Base-by-base conservation (phyloP, 2,113 vertebrate species). In the Centrocercus urophasianus region DNA sequence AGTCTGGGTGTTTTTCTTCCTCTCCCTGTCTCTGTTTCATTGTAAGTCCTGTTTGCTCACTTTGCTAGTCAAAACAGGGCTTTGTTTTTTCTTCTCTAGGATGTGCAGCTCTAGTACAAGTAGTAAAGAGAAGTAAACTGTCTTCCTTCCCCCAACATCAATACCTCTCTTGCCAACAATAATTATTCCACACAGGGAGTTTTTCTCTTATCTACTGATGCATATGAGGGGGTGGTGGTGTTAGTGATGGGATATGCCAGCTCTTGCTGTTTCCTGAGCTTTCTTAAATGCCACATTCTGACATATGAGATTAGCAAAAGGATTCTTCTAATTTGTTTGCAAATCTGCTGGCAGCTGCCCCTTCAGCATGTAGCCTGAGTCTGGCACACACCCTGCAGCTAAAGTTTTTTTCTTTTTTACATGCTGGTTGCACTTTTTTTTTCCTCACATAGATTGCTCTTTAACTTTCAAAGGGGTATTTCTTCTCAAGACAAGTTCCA, bases 81-180 rank as follows among this genome's bases (percentile, higher is more conserved):
- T 91, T 91, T 95, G 50, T 93, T 96, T 96, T 96, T 96, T 66
- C 77, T 94, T 95, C 82, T 90, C 81, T 73, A 70, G 50, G 74
- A 74, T 63, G 56, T 91, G 74, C 83, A 86, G 76, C n/a, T 20
- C 38, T 93, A 93, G 61, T 42, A 25, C 50, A 76, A 89, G 74
- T 38, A 83, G 65, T 89, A 78, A 70, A 81, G 64, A 85, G 83
- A 87, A 69, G 59, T 45, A 88, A 89, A 74, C 85, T 89, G 60
- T 88, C 85, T 48, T 94, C 65, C 83, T 83, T 92, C 34, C 84
- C 84, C 50, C 86, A 92, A 65, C 56, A 80, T 88, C 83, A 96
- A 95, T 83, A 92, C 14, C 30, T 7, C 78, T 21, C 38, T 71
- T 94, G 95, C 95, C 95, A 96, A 92, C 59, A 88, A 93, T 83